Percentiles rank a stretch among this genome's conserved stretches.
Conservation (phyloP, 2,113 vertebrate genomes). For the Hypocryptadius cinnamomeus region DNA sequence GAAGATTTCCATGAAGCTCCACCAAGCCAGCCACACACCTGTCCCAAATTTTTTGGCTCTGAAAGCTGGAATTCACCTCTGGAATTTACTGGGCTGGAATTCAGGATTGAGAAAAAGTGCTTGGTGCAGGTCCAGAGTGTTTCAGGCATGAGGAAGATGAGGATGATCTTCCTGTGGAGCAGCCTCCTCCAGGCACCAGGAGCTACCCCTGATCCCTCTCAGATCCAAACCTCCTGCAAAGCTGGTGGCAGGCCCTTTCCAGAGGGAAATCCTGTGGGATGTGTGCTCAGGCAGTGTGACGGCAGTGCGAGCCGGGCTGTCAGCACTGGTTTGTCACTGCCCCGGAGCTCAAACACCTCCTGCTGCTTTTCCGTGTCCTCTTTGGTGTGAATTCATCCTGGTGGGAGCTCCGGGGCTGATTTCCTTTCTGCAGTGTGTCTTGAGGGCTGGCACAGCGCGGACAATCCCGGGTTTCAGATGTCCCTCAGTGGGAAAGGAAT, state of each 20-base stretch:
- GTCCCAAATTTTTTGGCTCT: background rate
- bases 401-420: background rate
- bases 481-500: background rate
- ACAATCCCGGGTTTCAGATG: background rate
- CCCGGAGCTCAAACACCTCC: background rate
- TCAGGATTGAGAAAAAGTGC: background rate
- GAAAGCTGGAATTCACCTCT: background rate
- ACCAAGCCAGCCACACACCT: background rate
- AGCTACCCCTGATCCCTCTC: background rate
- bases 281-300: background rate
- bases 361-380: accelerated
- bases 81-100: background rate
- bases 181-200: accelerated
- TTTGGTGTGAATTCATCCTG: background rate
- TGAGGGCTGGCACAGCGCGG: background rate
- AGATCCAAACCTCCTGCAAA: accelerated
- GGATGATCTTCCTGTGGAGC: background rate
- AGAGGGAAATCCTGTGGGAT: background rate
- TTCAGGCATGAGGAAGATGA: background rate
- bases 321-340: background rate
- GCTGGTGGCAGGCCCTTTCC: accelerated
- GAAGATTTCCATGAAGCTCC: background rate
- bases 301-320: background rate
- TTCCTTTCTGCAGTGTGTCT: background rate
- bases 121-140: background rate